phyloP scores from a whole-genome alignment of 1,140 invertebrate genomes.

The Rhagoletis zephyria region DNA sequence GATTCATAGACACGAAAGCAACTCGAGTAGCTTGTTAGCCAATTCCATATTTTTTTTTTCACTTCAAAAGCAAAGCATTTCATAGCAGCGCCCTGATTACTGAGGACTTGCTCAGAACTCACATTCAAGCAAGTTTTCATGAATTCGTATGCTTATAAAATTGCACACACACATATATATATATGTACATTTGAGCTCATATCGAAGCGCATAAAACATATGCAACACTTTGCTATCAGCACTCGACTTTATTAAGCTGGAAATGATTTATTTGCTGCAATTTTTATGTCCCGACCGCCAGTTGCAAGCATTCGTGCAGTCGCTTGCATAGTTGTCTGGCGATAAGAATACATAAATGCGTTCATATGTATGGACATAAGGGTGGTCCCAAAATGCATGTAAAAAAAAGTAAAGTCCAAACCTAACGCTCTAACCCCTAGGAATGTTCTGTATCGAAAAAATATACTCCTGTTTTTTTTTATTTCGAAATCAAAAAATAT shows the following conservation, averaged over 20 bases:
- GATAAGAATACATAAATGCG: not conserved
- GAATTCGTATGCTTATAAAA: not conserved
- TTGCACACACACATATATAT: no score
- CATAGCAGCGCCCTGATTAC: constrained; percentile 1
- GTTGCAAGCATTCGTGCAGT: not conserved
- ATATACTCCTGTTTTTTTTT: no score
- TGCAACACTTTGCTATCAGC: constrained; percentile 25
- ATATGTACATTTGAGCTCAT: not conserved
- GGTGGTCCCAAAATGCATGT: no score
- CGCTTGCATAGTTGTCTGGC: not conserved
- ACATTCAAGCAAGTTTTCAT: not conserved
- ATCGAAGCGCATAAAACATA: not conserved
- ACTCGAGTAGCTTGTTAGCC: constrained; percentile 32
- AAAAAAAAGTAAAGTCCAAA: no score
- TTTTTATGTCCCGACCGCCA: not conserved
- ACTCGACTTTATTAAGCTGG: constrained; percentile 36
- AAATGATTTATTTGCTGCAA: constrained; percentile 47
- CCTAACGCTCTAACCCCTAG: no score
- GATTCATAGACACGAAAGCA: not conserved
- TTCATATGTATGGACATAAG: no score
- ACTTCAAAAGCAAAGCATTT: not conserved
- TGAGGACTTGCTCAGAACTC: not conserved
- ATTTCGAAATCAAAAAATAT: no score
- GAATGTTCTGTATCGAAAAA: no score
- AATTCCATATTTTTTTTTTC: constrained; percentile 20